These are phyloP conservation scores for Grapholita molesta DNA, from an alignment of 1,140 invertebrate species.

Conservation along the genomic window DNA sequence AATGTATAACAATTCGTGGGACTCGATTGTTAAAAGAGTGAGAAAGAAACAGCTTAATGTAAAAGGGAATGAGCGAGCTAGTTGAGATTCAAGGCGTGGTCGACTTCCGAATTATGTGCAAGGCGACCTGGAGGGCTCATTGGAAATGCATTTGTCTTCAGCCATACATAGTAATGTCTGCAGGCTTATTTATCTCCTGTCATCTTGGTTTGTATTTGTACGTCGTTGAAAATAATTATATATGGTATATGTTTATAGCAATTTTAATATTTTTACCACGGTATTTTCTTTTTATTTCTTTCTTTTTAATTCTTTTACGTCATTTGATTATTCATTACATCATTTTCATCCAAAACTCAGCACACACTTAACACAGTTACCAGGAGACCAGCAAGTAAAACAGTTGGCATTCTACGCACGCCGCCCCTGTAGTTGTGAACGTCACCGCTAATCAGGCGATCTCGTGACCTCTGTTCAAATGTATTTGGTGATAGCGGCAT, in stretches of 20 bases:
- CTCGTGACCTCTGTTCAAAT: constrained; percentile 35
- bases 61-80: neutral
- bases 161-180: neutral
- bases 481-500: neutral
- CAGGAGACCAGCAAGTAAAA: constrained; percentile 30
- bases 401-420: constrained; percentile 43
- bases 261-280: no score
- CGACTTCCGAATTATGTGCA: neutral
- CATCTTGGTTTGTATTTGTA: neutral
- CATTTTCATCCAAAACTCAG: neutral
- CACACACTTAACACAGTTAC: constrained; percentile 6
- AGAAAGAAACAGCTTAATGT: constrained; percentile 1
- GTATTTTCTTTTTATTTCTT: no score
- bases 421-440: constrained; percentile 27
- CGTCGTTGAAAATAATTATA: no score
- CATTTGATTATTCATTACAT: neutral
- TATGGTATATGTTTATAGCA: no score
- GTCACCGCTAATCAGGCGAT: constrained; percentile 53
- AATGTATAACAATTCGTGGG: neutral
- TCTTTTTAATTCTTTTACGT: no score
- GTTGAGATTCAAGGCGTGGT: constrained; percentile 11
- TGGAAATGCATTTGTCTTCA: constrained; percentile 7
- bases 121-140: neutral
- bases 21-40: neutral
- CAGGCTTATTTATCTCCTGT: neutral